Evolutionary conservation across 2,113 vertebrate species (phyloP).

Genomic region (Hippocampus abdominalis): DNA sequence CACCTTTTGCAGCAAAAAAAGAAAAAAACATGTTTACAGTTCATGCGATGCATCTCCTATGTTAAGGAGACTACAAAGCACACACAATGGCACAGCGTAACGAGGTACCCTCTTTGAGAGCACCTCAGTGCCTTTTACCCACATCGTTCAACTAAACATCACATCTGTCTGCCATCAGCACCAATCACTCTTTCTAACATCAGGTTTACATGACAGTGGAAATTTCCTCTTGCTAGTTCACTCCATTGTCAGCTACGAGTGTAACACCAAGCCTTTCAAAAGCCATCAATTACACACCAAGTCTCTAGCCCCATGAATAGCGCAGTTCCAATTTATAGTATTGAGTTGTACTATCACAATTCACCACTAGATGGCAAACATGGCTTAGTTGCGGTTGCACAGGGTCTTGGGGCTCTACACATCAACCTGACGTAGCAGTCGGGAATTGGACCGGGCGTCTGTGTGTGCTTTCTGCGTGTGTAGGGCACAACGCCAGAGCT

Average conservation of each 20-base stretch:
- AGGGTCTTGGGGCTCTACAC: no score
- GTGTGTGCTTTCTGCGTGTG: no score
- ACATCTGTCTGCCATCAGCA: constrained; percentile 50
- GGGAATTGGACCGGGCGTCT: no score
- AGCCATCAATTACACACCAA: no score
- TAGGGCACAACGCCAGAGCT: no score
- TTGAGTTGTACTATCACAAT: no score
- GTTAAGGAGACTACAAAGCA: not conserved
- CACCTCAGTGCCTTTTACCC: constrained; percentile 32
- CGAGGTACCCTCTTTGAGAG: constrained; percentile 7
- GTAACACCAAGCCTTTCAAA: constrained; percentile 7
- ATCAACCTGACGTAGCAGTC: no score
- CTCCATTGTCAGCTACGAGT: constrained; percentile 7
- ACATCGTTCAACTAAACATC: constrained; percentile 54
- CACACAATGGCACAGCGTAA: constrained; percentile 3
- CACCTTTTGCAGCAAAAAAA: not conserved
- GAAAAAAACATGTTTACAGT: not conserved
- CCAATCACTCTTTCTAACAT: constrained; percentile 25
- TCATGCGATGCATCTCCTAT: not conserved
- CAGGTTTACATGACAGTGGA: constrained; percentile 44
- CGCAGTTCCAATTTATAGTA: no score
- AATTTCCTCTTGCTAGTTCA: constrained; percentile 18
- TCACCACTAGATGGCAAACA: no score
- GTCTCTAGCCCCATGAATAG: no score
- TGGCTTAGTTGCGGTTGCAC: no score